Evolutionary conservation across 1,140 invertebrate genomes (phyloP), one percentile per base, ranked within the genome.

Genomic region (Ostrea denselamellosa): DNA sequence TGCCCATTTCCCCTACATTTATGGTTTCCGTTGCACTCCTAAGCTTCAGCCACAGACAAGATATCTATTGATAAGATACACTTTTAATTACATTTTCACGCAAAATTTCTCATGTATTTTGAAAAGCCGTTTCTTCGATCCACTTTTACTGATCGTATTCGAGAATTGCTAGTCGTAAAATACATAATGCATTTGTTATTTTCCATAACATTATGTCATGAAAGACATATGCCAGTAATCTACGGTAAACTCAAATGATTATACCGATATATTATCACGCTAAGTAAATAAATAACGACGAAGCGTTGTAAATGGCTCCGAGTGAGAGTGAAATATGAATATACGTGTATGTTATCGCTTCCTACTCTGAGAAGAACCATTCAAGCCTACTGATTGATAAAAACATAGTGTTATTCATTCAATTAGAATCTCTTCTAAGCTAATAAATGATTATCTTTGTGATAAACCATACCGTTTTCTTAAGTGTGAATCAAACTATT

Each of bases 251-350:
- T 14, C 22, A 28, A 62, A 77, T 77, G 68, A 12, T 77, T 22
- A 25, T 28, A 77, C 22, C 22, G 28, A 77, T 77, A 77, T 77
- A 28, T 77, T 77, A 77, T 77, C 68, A 28, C 28, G 34, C 56
- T 34, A 25, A 77, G 28, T 25, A 77, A 77, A 77, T 77, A 77
- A 25, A 77, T 25, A 77, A 12, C 68, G 25, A 25, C 10, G 22
- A 77, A 12, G 25, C 28, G 14, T 14, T 8, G 25, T 12, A 77
- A 77, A 25, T 77, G 17, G 25, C 28, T 77, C 9, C 65, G 12
- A 71, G 10, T 22, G 68, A 34, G 10, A 44, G 34, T 44, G 34
- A 44, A 44, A 62, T n/a, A 62, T n/a, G 8, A 34, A 77, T 77
- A 7, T 28, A 12, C 14, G 28, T 8, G 14, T 77, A 34, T 25